Evolutionary conservation across 2,797 vertebrate genomes (phyloP), one percentile per base, ranked within the genome.

Genomic region (Heteromormyrus szaboi): DNA sequence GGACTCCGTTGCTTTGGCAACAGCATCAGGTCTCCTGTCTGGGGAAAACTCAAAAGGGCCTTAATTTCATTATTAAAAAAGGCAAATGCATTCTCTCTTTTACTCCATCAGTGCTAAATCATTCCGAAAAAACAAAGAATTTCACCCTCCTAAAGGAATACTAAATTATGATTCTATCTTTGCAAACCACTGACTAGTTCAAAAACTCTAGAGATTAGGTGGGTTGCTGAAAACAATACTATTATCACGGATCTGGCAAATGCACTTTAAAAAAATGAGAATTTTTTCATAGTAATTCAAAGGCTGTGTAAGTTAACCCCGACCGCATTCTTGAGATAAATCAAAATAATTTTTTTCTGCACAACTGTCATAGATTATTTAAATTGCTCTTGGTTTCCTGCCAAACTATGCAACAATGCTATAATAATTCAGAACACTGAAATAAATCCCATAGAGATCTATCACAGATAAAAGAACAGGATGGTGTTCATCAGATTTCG

Each of bases 111-210:
- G 85, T 19, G n/a, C 89, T 56, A 62, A 89, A 91, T 91, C 86
- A 89, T 89, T 87, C 90, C 79, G 33, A 59, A 90, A 54, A 89
- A 91, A 93, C 91, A 93, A 93, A 92, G 89, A 90, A 87, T 48
- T 62, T 50, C 14, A 85, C 90, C 81, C 88, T 91, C 59, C 92
- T 87, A 88, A 86, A 46, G 68, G 68, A 90, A 89, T 88, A 89
- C 89, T 88, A 91, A 89, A 89, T 89, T 76, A 11, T 59, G 12
- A 90, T 89, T 87, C 88, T 48, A 85, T 87, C 89, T 87, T 56
- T 4, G 48, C 2, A 87, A 90, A 85, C 87, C 87, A 85, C 88
- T 51, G 76, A 87, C 41, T 88, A 87, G 87, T 89, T 84, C 19
- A 22, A 51, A 62, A 76, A 83, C 59, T 50, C 68, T 81, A 51